A percentile compares a stretch with the other conserved stretches of the same genome.
Evolutionary conservation across 2,888 invertebrate genomes (phyloP).

Genomic region (Gastracanthus pulcherrimus): DNA sequence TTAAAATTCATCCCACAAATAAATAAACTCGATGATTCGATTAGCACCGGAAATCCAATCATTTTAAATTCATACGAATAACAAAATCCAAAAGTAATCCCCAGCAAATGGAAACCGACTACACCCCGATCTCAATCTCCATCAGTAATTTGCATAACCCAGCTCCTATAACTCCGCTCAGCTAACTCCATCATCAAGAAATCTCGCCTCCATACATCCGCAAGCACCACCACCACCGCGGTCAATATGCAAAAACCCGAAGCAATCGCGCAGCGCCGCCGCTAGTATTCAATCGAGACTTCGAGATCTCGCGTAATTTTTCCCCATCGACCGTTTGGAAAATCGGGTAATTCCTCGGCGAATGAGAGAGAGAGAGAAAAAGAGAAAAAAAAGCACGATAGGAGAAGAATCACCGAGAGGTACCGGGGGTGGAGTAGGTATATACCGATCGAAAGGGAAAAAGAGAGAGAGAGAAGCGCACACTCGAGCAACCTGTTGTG

Average conservation of each 20-base stretch:
- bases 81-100: not conserved
- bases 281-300: too few relatives aligned
- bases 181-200: too few relatives aligned
- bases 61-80: too few relatives aligned
- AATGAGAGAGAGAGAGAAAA: not conserved
- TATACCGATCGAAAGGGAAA: not conserved
- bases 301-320: slow-evolving; percentile 23
- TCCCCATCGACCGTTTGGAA: slow-evolving; percentile 22
- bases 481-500: slow-evolving; percentile 50
- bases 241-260: not conserved
- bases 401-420: too few relatives aligned
- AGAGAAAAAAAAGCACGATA: not conserved
- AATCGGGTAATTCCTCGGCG: slow-evolving; percentile 29
- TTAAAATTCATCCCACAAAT: too few relatives aligned
- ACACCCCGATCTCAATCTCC: not conserved
- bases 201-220: too few relatives aligned
- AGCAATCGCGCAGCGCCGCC: too few relatives aligned
- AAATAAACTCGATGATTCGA: too few relatives aligned
- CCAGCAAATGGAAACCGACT: not conserved
- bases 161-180: too few relatives aligned
- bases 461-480: not conserved
- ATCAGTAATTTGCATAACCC: too few relatives aligned
- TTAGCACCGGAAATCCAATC: not conserved
- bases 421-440: too few relatives aligned
- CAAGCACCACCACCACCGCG: too few relatives aligned